These are phyloP conservation scores for Platalea minor DNA, from an alignment of 2,797 vertebrate species.

Conservation along the genomic window DNA sequence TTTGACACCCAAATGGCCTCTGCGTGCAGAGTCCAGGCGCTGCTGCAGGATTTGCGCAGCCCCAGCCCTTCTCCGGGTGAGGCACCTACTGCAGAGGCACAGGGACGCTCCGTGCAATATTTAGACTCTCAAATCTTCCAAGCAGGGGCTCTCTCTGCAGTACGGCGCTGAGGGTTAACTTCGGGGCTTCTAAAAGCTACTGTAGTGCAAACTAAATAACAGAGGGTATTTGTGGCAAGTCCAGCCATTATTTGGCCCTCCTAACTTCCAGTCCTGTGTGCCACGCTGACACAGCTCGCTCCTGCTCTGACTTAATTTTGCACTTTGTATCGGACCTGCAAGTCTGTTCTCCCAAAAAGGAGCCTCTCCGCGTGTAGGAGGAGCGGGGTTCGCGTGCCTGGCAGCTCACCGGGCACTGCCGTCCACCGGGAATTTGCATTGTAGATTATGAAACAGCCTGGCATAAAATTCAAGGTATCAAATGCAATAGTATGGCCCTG, in stretches of 20 bases:
- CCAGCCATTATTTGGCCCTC: not conserved
- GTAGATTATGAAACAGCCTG: not conserved
- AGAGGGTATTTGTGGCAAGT: not conserved
- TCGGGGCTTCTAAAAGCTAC: not conserved
- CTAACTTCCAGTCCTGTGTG: not conserved
- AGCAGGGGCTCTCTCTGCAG: not conserved
- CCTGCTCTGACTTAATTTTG: not conserved
- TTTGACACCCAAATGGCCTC: not conserved
- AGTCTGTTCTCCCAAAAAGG: not conserved
- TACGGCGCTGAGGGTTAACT: not conserved
- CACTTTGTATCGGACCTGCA: not conserved
- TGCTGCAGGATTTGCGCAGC: not conserved
- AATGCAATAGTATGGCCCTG: not conserved
- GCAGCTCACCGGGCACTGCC: not conserved
- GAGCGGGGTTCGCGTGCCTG: not conserved
- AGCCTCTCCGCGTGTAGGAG: not conserved
- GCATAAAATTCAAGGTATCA: not conserved
- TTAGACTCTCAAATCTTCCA: not conserved
- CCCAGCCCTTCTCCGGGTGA: not conserved
- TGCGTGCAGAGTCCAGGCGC: not conserved
- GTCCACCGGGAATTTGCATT: not conserved
- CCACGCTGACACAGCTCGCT: rapidly evolving
- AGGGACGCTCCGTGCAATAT: not conserved
- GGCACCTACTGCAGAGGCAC: too few species aligned
- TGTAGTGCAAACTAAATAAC: not conserved